These are phyloP conservation scores for Vanessa tameamea DNA, from an alignment of 1,140 invertebrate species.

Conservation along the genomic window DNA sequence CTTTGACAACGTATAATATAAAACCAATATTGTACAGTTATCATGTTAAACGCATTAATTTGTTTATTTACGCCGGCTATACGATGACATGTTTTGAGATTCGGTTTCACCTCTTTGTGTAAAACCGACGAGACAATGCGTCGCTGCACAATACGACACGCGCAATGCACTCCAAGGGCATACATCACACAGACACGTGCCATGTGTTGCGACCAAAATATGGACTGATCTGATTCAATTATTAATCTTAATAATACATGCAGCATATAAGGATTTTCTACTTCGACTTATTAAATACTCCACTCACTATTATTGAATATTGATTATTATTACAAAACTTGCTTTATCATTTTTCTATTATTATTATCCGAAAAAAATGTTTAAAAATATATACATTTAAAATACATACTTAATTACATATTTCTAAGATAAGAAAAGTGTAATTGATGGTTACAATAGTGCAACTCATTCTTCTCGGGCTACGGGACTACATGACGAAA, in stretches of 20 bases:
- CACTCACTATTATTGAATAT: too few relatives aligned
- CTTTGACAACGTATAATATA: not conserved
- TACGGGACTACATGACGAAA: slow-evolving; percentile 56
- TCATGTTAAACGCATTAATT: not conserved
- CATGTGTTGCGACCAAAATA: slow-evolving; percentile 26
- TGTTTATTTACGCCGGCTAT: not conserved
- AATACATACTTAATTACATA: too few relatives aligned
- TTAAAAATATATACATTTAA: too few relatives aligned
- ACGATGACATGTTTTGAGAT: slow-evolving; percentile 23
- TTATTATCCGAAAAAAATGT: too few relatives aligned
- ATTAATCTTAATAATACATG: not conserved
- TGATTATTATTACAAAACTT: too few relatives aligned
- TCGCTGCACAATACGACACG: slow-evolving; percentile 59
- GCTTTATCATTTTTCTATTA: too few relatives aligned
- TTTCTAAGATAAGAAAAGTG: not conserved
- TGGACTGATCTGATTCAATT: slow-evolving; percentile 3
- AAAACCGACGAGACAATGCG: slow-evolving; percentile 44
- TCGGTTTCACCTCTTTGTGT: slow-evolving; percentile 57
- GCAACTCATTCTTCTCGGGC: not conserved
- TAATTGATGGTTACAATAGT: not conserved
- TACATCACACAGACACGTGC: slow-evolving; percentile 42
- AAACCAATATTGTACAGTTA: not conserved
- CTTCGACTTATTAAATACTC: too few relatives aligned
- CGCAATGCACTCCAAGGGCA: slow-evolving; percentile 58
- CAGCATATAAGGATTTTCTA: not conserved